A percentile compares a stretch with the other conserved stretches of the same genome.
These are phyloP conservation scores for Crocallis elinguaria DNA, from an alignment of 2,888 invertebrate genomes.

Conservation along the genomic window DNA sequence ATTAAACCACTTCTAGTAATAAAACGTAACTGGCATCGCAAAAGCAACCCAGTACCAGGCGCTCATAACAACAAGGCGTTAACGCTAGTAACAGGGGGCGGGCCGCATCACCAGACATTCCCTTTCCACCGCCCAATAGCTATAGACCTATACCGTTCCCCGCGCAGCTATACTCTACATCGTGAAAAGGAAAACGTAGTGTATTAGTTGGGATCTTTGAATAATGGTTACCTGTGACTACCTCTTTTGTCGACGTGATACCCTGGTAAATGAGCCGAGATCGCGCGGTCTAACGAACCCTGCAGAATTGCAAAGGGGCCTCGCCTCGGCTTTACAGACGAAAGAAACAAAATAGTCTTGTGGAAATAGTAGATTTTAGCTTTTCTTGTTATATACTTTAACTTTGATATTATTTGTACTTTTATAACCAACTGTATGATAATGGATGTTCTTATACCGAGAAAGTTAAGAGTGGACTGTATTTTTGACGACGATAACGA, in stretches of 20 bases:
- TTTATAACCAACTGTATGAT: too few relatives aligned
- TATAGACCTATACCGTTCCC: constrained; percentile 68
- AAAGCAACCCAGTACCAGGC: constrained; percentile 72
- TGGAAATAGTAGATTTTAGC: too few relatives aligned
- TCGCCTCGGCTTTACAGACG: not conserved
- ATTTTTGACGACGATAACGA: too few relatives aligned
- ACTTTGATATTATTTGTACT: too few relatives aligned
- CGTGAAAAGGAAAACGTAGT: constrained; percentile 51
- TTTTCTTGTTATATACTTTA: too few relatives aligned
- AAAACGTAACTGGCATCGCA: constrained; percentile 54
- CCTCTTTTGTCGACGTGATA: constrained; percentile 59
- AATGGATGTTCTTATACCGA: too few relatives aligned
- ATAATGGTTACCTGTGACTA: constrained; percentile 54
- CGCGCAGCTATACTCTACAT: constrained; percentile 47
- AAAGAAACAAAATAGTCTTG: not conserved
- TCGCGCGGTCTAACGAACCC: constrained; percentile 38
- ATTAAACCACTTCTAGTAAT: constrained; percentile 37
- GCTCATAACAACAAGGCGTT: constrained; percentile 77
- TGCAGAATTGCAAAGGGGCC: constrained; percentile 17
- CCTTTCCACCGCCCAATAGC: constrained; percentile 73
- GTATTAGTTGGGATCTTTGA: constrained; percentile 53
- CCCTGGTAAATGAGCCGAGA: constrained; percentile 68
- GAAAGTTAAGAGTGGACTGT: too few relatives aligned
- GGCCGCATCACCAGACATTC: constrained; percentile 76
- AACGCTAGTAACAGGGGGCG: constrained; percentile 74